These are phyloP conservation scores for Corythucha ciliata DNA, from an alignment of 2,888 invertebrate species.

Conservation along the genomic window DNA sequence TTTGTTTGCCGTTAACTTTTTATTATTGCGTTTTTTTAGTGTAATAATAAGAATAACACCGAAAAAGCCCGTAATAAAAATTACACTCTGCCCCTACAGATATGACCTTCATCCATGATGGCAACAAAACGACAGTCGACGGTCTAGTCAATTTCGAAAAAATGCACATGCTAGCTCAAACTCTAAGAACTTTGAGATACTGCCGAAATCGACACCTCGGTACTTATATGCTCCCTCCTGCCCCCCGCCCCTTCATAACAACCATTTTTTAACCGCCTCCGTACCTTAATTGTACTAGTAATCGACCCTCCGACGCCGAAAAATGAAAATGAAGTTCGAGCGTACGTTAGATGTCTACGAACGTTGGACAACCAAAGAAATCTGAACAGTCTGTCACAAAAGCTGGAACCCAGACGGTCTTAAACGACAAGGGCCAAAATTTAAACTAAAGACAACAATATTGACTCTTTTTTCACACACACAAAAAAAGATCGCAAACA, in stretches of 20 bases:
- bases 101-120: conserved; percentile 74
- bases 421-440: too few relatives aligned
- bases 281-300: too few relatives aligned
- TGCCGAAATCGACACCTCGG: conserved; percentile 62
- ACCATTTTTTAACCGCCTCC: conserved; percentile 36
- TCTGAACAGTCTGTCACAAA: conserved; percentile 67
- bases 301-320: conserved; percentile 61
- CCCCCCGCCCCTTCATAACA: neutral
- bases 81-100: conserved; percentile 42
- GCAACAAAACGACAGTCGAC: conserved; percentile 70
- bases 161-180: conserved; percentile 82
- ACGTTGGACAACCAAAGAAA: conserved; percentile 72
- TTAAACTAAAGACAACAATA: too few relatives aligned
- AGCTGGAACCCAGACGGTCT: conserved; percentile 56
- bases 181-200: conserved; percentile 63
- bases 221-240: conserved; percentile 39
- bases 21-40: neutral
- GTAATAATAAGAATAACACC: neutral
- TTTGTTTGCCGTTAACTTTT: neutral
- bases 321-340: conserved; percentile 57
- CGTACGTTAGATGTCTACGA: conserved; percentile 61
- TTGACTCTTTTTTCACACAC: too few relatives aligned
- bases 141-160: conserved; percentile 76
- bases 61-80: neutral
- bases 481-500: too few relatives aligned